Conservation (phyloP, 2,888 invertebrate species). For the Sesia apiformis region DNA sequence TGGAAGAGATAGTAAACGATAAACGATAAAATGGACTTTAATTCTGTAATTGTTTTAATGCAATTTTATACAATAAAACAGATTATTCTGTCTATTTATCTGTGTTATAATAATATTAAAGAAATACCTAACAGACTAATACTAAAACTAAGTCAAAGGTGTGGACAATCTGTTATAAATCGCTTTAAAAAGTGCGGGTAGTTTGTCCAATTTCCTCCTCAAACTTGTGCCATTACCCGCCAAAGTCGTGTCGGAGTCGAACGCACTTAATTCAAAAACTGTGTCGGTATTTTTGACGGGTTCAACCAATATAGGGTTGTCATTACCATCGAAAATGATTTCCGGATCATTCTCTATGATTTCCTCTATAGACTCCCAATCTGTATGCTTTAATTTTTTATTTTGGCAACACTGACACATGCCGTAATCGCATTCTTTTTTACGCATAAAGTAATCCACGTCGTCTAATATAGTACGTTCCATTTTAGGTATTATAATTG, state of each 20-base stretch:
- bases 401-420: slow-evolving; percentile 51
- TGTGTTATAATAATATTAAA: too few species aligned
- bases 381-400: slow-evolving; percentile 36
- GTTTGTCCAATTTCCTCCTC: slow-evolving; percentile 31
- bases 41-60: too few species aligned
- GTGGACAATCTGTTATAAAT: slow-evolving; percentile 36
- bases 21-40: too few species aligned
- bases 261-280: slow-evolving; percentile 4
- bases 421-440: slow-evolving; percentile 60
- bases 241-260: slow-evolving; percentile 14
- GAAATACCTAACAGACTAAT: too few species aligned
- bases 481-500: slow-evolving; percentile 24
- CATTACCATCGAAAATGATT: slow-evolving; percentile 60
- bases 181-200: slow-evolving; percentile 38
- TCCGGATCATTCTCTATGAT: slow-evolving; percentile 67
- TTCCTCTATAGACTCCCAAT: slow-evolving; percentile 60
- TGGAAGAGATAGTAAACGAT: too few species aligned
- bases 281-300: slow-evolving; percentile 22
- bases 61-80: too few species aligned
- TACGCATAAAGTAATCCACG: slow-evolving; percentile 48
- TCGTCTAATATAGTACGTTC: slow-evolving; percentile 60
- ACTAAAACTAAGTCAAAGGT: background rate
- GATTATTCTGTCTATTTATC: too few species aligned
- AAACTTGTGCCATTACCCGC: slow-evolving; percentile 21
- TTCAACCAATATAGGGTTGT: slow-evolving; percentile 53